Base-by-base conservation (phyloP, 2,888 invertebrate genomes). In the Esperia sulphurella region DNA sequence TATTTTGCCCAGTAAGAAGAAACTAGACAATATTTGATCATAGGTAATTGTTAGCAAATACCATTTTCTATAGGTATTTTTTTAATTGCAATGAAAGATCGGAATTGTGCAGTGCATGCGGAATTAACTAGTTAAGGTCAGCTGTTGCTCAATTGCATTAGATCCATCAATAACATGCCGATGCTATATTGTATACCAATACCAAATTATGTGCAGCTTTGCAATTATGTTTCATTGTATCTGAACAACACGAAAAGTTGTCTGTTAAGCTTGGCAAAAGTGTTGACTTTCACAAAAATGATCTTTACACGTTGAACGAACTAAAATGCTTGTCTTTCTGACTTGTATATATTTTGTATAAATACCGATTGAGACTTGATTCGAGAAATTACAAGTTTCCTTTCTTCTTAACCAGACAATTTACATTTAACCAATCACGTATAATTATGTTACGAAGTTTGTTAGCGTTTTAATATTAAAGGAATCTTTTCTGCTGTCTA, bases 81-180 rank as follows among this genome's bases (percentile, higher is more conserved):
- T n/a, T n/a, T n/a, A n/a, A n/a, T 50, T 54, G 21, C 49, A 38
- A 53, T n/a, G 44, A 52, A 48, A 31, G 29, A 49, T 44, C 35
- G 37, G 46, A 55, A 41, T 52, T 43, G 40, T 42, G 46, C 46
- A 48, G 43, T 43, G 37, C 45, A 51, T 49, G 42, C 53, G 46
- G 46, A 55, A 57, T 51, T 45, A 52, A 47, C 41, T 30, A 41
- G 37, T 43, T 21, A 37, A 29, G 35, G 21, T 29, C 40, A 8
- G 57, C 43, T 45, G 46, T 42, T 48, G 41, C 53, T 52, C 50
- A 51, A 52, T 33, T 52, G 49, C 52, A 54, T 57, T 46, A 57
- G 54, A 55, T 55, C 57, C 47, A 48, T 44, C 40, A 37, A 10
- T 39, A n/a, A 9, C n/a, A 40, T 40, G 21, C 40, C 14, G 6